Percentiles rank a stretch among this genome's conserved stretches.
phyloP scores from a whole-genome alignment of 2,113 vertebrate genomes.

The Ctenodactylus gundi region DNA sequence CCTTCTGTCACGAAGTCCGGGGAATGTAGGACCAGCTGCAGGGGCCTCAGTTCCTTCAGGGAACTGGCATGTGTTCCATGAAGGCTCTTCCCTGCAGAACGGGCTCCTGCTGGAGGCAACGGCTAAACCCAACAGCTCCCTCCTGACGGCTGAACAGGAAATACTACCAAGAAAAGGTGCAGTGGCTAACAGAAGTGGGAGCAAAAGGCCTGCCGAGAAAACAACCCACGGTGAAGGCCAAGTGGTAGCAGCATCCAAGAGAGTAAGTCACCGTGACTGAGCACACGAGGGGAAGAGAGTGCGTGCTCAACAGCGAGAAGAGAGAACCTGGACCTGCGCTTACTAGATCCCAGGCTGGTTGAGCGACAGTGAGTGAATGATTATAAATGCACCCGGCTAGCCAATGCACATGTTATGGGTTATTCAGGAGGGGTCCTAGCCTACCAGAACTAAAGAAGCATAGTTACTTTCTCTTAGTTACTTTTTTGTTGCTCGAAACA shows the following conservation, averaged over 20 bases:
- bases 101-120: not conserved
- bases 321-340: not conserved
- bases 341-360: not conserved
- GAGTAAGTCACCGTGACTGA: not conserved
- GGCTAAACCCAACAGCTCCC: not conserved
- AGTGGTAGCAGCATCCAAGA: not conserved
- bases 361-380: not conserved
- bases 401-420: not conserved
- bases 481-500: too few relatives aligned
- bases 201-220: not conserved
- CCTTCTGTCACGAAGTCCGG: too few relatives aligned
- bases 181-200: not conserved
- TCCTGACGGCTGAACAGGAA: not conserved
- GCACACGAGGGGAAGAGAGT: not conserved
- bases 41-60: too few relatives aligned
- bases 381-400: not conserved
- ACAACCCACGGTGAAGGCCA: not conserved
- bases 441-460: too few relatives aligned
- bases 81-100: not conserved
- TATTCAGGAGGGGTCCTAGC: not conserved
- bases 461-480: too few relatives aligned
- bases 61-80: too few relatives aligned
- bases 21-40: not conserved
- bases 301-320: fast-evolving
- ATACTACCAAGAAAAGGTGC: not conserved